These are phyloP conservation scores for Standfussiana lucernea DNA, from an alignment of 2,888 invertebrate species.

Conservation along the genomic window DNA sequence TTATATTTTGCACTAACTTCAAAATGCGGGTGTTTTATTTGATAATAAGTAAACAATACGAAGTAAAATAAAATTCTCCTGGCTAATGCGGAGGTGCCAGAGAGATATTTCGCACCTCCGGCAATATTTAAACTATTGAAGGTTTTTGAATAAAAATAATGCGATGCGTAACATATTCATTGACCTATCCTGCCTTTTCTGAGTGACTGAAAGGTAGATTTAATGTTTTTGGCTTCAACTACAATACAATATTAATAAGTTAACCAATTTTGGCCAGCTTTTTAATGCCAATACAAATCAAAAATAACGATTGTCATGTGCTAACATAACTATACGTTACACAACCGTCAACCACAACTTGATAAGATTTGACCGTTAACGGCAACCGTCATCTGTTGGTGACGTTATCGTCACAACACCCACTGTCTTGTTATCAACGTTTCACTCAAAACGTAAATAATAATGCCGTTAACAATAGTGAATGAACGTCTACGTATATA, in stretches of 20 bases:
- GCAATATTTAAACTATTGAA: not conserved
- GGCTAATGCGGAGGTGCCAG: not conserved
- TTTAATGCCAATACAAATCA: not conserved
- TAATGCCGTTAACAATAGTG: constrained; percentile 23
- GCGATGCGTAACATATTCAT: not conserved
- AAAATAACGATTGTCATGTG: constrained; percentile 20
- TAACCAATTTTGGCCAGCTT: not conserved
- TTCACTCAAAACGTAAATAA: constrained; percentile 13
- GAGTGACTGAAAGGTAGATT: not conserved
- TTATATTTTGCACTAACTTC: constrained; percentile 57
- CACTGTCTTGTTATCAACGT: constrained; percentile 16
- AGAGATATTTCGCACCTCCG: not conserved
- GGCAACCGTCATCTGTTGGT: constrained; percentile 33
- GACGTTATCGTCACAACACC: constrained; percentile 55
- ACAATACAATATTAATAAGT: not conserved
- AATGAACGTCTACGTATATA: constrained; percentile 13
- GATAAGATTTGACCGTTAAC: constrained; percentile 63
- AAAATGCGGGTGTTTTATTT: constrained; percentile 52
- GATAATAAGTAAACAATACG: constrained; percentile 30
- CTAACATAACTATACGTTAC: not conserved
- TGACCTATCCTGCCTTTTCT: not conserved
- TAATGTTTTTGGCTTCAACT: not conserved
- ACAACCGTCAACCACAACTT: constrained; percentile 36
- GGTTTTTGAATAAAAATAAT: not conserved
- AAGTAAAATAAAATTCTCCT: not conserved